Base-by-base conservation (phyloP, 1,140 invertebrate species). In the Macrosteles quadrilineatus region DNA sequence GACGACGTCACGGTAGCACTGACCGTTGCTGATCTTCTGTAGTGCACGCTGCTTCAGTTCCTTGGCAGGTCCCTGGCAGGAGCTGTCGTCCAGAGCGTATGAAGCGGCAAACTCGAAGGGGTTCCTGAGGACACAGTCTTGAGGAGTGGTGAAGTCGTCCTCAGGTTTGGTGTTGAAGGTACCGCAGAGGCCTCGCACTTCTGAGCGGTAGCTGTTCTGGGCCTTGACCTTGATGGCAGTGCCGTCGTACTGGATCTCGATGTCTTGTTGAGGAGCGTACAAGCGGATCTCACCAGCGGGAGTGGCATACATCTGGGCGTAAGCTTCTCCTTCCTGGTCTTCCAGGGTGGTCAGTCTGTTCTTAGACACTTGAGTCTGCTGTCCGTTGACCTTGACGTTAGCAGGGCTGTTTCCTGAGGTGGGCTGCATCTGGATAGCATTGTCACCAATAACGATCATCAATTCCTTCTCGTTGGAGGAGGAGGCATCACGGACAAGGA, bases 171-270 rank as follows among this genome's bases (percentile, higher is more conserved):
- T 82, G 72, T 83, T 85, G 80, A 84, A 87, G 32, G 81, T 83
- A 9, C 89, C 90, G 75, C 89, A 91, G 25, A 91, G 81, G 72
- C 89, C 89, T 40, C 83, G 82, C 29, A 86, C 77, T 11, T 77
- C 75, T 68, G 83, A 81, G 11, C 84, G 79, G 74, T 86, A 84
- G 36, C 80, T 72, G 4, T 79, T 76, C 14, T 75, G 75, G 30
- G 76, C 72, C 25, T 80, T 69, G 1, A 88, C 62, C 30, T 82
- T 81, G 19, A 85, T 74, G 63, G 83, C 81, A 53, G 80, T 62
- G 27, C 86, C 86, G 73, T 88, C 85, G 75, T 82, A 87, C 70
- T 84, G 77, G 4, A 84, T 73, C 17, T 82, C 77, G 50, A 88
- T 77, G 2, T 77, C 77, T 31, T 81, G 79, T 32, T 84, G 71